phyloP scores from a whole-genome alignment of 1,140 invertebrate species.

The Antheraea mylitta region DNA sequence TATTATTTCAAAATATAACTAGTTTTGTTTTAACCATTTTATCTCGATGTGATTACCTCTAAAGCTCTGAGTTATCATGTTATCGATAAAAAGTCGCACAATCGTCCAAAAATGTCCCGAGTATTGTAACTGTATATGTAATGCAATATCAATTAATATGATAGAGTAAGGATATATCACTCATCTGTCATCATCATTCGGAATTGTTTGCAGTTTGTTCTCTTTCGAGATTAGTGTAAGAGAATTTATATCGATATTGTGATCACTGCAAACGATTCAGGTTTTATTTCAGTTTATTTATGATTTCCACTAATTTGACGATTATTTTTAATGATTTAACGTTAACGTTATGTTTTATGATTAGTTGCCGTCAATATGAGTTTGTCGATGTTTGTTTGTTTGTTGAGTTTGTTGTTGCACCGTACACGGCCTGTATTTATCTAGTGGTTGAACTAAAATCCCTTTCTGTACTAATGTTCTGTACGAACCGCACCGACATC shows the following conservation, averaged over 20 bases:
- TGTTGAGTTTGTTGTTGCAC: constrained; percentile 60
- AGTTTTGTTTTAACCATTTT: no score
- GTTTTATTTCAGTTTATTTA: constrained; percentile 30
- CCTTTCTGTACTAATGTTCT: background rate
- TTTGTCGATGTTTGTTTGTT: constrained; percentile 48
- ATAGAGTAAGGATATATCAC: constrained; percentile 16
- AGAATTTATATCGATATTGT: background rate
- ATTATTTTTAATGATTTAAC: background rate
- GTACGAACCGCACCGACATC: background rate
- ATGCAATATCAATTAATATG: no score
- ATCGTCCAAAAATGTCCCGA: background rate
- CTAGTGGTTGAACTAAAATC: constrained; percentile 34
- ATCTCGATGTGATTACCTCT: no score
- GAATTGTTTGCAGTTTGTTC: constrained; percentile 27
- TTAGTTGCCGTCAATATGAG: constrained; percentile 27
- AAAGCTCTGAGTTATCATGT: no score
- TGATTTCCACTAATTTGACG: constrained; percentile 21
- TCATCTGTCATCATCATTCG: constrained; percentile 42
- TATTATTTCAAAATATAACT: no score
- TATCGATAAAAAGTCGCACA: no score
- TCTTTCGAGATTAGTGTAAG: background rate
- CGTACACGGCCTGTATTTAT: constrained; percentile 43
- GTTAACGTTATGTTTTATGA: constrained; percentile 33
- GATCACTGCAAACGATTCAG: constrained; percentile 31
- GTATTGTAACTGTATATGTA: background rate